Evolutionary conservation across 2,888 invertebrate species (phyloP).

Genomic region (Lochmaea capreae): DNA sequence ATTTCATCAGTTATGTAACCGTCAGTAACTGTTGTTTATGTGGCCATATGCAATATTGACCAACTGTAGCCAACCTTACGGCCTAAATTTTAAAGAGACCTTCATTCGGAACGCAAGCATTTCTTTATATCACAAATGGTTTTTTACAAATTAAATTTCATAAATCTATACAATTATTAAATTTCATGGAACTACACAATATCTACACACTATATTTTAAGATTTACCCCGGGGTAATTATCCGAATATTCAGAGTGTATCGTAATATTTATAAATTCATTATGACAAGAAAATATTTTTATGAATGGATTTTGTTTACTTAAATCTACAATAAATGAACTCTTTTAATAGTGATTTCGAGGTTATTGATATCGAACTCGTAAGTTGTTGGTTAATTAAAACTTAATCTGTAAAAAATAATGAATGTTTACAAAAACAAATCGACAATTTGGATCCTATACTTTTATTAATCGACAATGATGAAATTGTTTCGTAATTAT

Average conservation of each 20-base stretch:
- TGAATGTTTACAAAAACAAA: not conserved
- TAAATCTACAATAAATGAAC: not conserved
- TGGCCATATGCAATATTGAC: no score
- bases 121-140: no score
- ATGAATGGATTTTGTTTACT: not conserved
- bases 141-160: no score
- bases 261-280: no score
- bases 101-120: no score
- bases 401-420: not conserved
- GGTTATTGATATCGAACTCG: not conserved
- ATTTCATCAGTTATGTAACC: no score
- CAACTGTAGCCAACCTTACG: no score
- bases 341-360: not conserved
- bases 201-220: not conserved
- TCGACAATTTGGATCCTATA: not conserved
- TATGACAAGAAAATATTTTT: not conserved
- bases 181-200: no score
- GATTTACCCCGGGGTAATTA: not conserved
- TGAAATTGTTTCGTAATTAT: not conserved
- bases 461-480: not conserved
- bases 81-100: no score
- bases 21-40: no score
- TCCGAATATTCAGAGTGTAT: not conserved
- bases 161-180: no score
- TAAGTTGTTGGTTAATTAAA: not conserved